Base-by-base conservation (phyloP, 1,140 invertebrate genomes). In the Cyrtorhinus lividipennis region DNA sequence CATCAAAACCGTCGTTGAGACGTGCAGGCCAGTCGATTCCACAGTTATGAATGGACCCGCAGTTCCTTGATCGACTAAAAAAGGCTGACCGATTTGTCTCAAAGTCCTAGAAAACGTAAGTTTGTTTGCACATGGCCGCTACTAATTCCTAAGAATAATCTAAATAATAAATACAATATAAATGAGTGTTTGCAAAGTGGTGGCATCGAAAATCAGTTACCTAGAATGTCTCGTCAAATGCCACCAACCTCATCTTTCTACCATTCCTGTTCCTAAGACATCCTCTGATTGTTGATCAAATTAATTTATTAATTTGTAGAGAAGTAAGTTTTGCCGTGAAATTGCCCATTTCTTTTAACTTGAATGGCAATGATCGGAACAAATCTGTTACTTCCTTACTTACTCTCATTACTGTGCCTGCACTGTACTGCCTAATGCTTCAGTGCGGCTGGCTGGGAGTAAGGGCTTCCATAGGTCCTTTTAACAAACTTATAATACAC, bases 101-200 rank as follows among this genome's bases (percentile, higher is more conserved):
- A 81, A 92, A 61, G 92, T 98, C n/a, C 75, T 98, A 56, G 93
- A 97, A 80, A 95, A 95, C 80, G 92, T 92, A 78, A 83, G 83
- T 80, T 63, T 20, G 24, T n/a, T 18, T 66, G n/a, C 18, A 38
- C 30, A 38, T 38, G 30, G 15, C 5, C 5, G 15, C 30, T 38
- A 5, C 30, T 15, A 38, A 38, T 15, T 15, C 30, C 15, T 15
- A 38, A 38, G n/a, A n/a, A n/a, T n/a, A 5, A 8, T 5, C 5
- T 8, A 8, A 8, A 8, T 8, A 5, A 5, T 8, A 15, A 38
- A 38, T 8, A 38, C 15, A n/a, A n/a, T n/a, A 5, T 38, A 15
- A 8, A 38, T 15, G 30, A 38, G 5, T 8, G 30, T 38, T 38
- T 38, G 15, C 30, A n/a, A n/a, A n/a, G n/a, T 38, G 30, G 30